Percentiles rank a stretch among this genome's conserved stretches.
Evolutionary conservation across 1,140 invertebrate genomes (phyloP).

Genomic region (Drosophila rufa): DNA sequence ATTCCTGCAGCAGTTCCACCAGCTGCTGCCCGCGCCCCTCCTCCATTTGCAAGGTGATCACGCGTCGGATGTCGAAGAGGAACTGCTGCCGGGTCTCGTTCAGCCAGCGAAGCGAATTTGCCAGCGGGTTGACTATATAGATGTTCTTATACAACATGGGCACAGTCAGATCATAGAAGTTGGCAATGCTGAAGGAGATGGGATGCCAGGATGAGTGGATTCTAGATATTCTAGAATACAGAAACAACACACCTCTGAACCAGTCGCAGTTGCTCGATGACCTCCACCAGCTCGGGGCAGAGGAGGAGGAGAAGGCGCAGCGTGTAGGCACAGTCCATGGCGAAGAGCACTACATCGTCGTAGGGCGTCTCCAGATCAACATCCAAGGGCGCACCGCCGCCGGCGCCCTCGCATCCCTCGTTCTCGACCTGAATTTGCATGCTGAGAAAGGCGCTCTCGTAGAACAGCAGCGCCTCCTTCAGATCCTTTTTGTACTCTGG

Average conservation of each 20-base stretch:
- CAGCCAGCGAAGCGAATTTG: slow-evolving; percentile 68
- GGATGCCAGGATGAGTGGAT: background rate
- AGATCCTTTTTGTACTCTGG: slow-evolving; percentile 90
- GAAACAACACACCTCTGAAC: slow-evolving; percentile 60
- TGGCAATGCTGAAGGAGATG: slow-evolving; percentile 86
- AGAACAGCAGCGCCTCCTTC: slow-evolving; percentile 86
- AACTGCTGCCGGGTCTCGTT: slow-evolving; percentile 86
- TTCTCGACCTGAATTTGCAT: slow-evolving; percentile 82
- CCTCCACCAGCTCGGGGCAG: slow-evolving; percentile 86
- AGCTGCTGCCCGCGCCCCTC: slow-evolving; percentile 85
- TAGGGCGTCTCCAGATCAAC: slow-evolving; percentile 85
- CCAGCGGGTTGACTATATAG: slow-evolving; percentile 58
- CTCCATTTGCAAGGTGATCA: slow-evolving; percentile 67
- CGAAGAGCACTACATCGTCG: slow-evolving; percentile 89
- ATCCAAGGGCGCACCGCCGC: slow-evolving; percentile 66
- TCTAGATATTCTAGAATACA: background rate
- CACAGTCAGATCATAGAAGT: slow-evolving; percentile 88
- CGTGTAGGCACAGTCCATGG: slow-evolving; percentile 90
- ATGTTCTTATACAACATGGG: slow-evolving; percentile 88
- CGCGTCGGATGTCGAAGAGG: slow-evolving; percentile 83
- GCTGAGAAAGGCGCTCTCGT: slow-evolving; percentile 80
- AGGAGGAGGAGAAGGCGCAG: slow-evolving; percentile 88
- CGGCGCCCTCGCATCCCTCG: slow-evolving; percentile 78
- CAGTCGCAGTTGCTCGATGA: slow-evolving; percentile 64
- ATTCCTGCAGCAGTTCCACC: slow-evolving; percentile 87